phyloP scores from a whole-genome alignment of 2,888 invertebrate genomes.

The Alloplasta piceator region DNA sequence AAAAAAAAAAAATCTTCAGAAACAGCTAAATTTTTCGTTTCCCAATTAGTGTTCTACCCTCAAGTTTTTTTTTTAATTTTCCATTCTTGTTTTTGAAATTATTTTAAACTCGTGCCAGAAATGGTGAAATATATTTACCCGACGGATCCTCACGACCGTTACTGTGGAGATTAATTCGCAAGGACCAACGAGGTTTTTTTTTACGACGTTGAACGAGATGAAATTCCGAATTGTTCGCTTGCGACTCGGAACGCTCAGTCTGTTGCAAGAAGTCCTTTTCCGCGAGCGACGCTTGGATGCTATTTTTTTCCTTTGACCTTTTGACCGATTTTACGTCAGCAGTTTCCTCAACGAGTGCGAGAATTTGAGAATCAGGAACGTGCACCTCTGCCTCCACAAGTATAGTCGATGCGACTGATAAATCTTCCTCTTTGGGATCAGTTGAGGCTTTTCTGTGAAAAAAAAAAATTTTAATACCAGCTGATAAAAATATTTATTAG shows the following conservation, averaged over 20 bases:
- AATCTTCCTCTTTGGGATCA: conserved; percentile 69
- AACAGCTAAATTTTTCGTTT: no score
- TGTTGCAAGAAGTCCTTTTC: conserved; percentile 60
- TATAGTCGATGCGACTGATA: conserved; percentile 69
- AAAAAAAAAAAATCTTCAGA: no score
- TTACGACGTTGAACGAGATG: conserved; percentile 27
- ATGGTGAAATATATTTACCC: conserved; percentile 56
- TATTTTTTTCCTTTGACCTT: conserved; percentile 43
- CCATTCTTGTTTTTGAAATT: no score
- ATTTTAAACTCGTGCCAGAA: no score
- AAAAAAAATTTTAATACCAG: conserved; percentile 10
- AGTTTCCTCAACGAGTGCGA: neutral
- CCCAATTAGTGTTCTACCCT: no score
- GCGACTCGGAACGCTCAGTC: conserved; percentile 65
- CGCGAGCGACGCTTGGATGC: conserved; percentile 49
- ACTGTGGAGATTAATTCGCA: conserved; percentile 75
- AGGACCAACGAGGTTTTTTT: conserved; percentile 75
- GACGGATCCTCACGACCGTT: conserved; percentile 51
- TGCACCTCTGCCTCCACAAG: conserved; percentile 78
- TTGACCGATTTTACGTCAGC: conserved; percentile 15
- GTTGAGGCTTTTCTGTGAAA: conserved; percentile 70
- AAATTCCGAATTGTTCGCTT: neutral
- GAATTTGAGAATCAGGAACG: conserved; percentile 47
- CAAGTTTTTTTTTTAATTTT: no score
- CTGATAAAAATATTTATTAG: no score